Evolutionary conservation across 1,140 invertebrate genomes (phyloP).

Genomic region (Apis florea): DNA sequence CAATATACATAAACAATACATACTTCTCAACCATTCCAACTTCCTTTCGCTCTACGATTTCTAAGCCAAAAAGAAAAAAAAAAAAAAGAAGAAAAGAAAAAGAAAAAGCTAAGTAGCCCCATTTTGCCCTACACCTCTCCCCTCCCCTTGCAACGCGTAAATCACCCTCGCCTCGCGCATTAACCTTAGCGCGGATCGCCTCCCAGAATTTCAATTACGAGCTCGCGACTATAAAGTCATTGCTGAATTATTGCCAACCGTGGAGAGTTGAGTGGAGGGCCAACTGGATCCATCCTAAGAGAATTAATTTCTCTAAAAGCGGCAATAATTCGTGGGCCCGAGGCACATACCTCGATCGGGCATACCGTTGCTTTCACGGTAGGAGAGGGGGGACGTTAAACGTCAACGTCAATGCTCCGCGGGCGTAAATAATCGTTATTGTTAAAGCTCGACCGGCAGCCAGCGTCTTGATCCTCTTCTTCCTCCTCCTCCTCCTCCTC

Average conservation of each 20-base stretch:
- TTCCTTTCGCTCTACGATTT: too few relatives aligned
- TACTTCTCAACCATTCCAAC: too few relatives aligned
- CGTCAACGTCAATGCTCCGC: conserved; percentile 74
- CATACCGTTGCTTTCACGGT: conserved; percentile 54
- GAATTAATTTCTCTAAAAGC: conserved; percentile 60
- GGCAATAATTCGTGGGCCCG: conserved; percentile 49
- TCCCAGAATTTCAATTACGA: conserved; percentile 35
- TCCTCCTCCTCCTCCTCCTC: neutral
- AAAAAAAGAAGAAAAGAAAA: too few relatives aligned
- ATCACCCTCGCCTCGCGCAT: conserved; percentile 10
- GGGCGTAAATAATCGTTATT: conserved; percentile 78
- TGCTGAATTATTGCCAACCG: conserved; percentile 49
- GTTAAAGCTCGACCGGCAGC: conserved; percentile 65
- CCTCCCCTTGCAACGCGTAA: conserved; percentile 10
- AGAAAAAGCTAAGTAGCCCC: too few relatives aligned
- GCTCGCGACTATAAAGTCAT: conserved; percentile 31
- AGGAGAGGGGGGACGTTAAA: conserved; percentile 71
- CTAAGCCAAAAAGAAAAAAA: too few relatives aligned
- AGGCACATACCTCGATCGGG: conserved; percentile 37
- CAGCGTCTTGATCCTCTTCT: conserved; percentile 29
- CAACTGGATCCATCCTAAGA: conserved; percentile 39
- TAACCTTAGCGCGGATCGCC: neutral
- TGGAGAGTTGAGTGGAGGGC: neutral
- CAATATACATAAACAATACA: too few relatives aligned
- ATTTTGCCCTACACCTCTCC: neutral